A percentile compares a stretch with the other conserved stretches of the same genome.
phyloP scores from a whole-genome alignment of 2,797 vertebrate species.

The Xenopus petersii region DNA sequence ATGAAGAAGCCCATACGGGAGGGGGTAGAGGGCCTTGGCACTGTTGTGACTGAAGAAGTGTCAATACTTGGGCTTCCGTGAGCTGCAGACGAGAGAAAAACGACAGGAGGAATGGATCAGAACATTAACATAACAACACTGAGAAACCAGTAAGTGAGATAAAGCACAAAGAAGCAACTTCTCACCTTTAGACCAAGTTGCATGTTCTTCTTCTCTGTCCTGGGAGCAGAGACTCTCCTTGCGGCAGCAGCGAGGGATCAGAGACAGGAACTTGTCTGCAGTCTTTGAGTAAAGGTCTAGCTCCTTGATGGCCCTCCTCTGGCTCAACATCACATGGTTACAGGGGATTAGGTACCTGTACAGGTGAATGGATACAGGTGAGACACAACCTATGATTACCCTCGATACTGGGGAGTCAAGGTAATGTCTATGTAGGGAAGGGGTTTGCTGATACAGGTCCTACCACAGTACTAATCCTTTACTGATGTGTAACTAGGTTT shows the following conservation, averaged over 20 bases:
- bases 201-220: slow-evolving; percentile 74
- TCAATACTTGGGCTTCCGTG: slow-evolving; percentile 79
- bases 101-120: too few relatives aligned
- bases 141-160: too few relatives aligned
- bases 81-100: slow-evolving; percentile 56
- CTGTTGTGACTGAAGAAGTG: slow-evolving; percentile 65
- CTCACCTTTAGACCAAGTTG: slow-evolving; percentile 83
- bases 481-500: too few relatives aligned
- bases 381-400: too few relatives aligned
- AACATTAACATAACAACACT: too few relatives aligned
- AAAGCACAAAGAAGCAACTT: too few relatives aligned
- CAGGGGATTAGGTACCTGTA: slow-evolving; percentile 95
- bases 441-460: too few relatives aligned
- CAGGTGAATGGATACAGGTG: neutral
- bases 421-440: too few relatives aligned
- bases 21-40: slow-evolving; percentile 80
- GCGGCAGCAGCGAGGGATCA: slow-evolving; percentile 90
- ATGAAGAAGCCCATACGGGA: slow-evolving; percentile 90
- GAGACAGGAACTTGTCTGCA: slow-evolving; percentile 89
- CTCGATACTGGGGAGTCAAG: too few relatives aligned
- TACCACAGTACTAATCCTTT: too few relatives aligned
- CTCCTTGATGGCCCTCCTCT: slow-evolving; percentile 88
- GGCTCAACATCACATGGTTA: slow-evolving; percentile 96
- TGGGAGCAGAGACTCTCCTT: slow-evolving; percentile 57
- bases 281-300: slow-evolving; percentile 89